phyloP scores from a whole-genome alignment of 2,113 vertebrate species.

The Bungarus multicinctus region DNA sequence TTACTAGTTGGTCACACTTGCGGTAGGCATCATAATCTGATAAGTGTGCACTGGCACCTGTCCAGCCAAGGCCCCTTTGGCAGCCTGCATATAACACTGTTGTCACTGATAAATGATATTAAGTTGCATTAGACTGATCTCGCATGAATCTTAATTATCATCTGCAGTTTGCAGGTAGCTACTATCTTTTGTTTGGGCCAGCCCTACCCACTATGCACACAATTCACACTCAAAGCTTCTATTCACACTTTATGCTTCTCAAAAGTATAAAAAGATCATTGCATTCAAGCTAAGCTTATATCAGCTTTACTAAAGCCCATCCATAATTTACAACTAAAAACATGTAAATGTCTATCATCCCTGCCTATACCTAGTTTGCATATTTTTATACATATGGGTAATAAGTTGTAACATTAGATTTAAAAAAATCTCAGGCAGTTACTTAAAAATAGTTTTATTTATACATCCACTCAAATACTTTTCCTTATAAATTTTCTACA shows the following conservation, averaged over 20 bases:
- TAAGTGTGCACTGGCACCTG: neutral
- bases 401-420: slow-evolving; percentile 56
- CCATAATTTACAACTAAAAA: slow-evolving; percentile 39
- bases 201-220: neutral
- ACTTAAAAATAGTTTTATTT: slow-evolving; percentile 84
- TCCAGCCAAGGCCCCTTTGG: neutral
- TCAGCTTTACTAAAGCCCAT: slow-evolving; percentile 35
- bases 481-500: slow-evolving; percentile 80
- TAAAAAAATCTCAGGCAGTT: slow-evolving; percentile 70
- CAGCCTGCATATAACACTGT: neutral
- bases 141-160: neutral
- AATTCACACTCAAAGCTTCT: neutral
- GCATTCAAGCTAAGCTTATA: neutral
- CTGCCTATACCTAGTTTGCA: slow-evolving; percentile 54
- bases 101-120: neutral
- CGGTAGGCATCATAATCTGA: neutral
- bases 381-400: slow-evolving; percentile 65
- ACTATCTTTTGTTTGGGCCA: neutral
- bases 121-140: neutral
- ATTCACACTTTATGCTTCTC: neutral
- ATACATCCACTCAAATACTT: slow-evolving; percentile 80
- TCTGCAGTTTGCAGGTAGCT: neutral
- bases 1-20: neutral
- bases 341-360: slow-evolving; percentile 42
- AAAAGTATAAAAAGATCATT: neutral